phyloP scores from a whole-genome alignment of 2,888 invertebrate genomes.

The Geotrupes spiniger region DNA sequence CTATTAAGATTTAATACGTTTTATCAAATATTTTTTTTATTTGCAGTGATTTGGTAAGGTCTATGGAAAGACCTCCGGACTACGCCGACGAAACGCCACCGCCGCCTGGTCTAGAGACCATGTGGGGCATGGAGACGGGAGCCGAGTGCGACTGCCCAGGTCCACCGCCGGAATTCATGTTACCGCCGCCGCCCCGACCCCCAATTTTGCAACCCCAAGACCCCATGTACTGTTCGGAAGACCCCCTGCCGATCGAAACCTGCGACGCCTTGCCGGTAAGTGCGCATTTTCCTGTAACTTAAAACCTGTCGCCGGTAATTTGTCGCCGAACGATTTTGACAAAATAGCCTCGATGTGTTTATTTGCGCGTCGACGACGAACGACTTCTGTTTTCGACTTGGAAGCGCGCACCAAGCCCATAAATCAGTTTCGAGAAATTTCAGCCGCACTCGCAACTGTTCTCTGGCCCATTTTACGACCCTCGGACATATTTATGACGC shows the following conservation, averaged over 20 bases:
- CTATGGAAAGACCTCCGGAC: constrained; percentile 47
- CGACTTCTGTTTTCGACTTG: no score
- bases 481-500: no score
- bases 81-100: constrained; percentile 36
- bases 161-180: constrained; percentile 70
- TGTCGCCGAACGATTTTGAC: neutral
- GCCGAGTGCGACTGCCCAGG: constrained; percentile 75
- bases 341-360: no score
- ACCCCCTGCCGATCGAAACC: constrained; percentile 68
- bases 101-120: constrained; percentile 46
- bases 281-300: neutral
- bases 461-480: no score
- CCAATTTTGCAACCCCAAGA: constrained; percentile 65
- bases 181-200: constrained; percentile 72
- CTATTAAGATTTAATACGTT: neutral
- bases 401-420: no score
- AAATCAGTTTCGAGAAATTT: no score
- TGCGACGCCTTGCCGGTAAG: constrained; percentile 77
- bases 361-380: no score
- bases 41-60: constrained; percentile 34
- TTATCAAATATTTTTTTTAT: constrained; percentile 9
- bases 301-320: neutral
- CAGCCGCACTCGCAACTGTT: no score
- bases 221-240: constrained; percentile 68
- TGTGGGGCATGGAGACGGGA: constrained; percentile 68